A percentile compares a stretch with the other conserved stretches of the same genome.
phyloP scores from a whole-genome alignment of 2,888 invertebrate species.

The Iselma pallidipennis region DNA sequence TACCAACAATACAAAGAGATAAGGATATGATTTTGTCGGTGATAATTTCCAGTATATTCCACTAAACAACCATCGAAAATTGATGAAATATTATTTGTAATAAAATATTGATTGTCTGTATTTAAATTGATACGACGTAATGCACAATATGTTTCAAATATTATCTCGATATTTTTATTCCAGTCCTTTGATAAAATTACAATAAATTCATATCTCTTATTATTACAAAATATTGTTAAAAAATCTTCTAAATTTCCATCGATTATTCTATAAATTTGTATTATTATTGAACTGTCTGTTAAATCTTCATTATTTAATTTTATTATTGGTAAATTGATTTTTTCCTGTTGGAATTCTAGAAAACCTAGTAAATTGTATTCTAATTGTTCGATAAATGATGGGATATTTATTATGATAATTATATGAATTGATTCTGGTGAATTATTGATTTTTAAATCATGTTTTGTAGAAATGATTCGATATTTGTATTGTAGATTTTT shows the following conservation, averaged over 20 bases:
- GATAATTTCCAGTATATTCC: slow-evolving; percentile 22
- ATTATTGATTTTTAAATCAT: slow-evolving; percentile 13
- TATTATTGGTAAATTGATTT: slow-evolving; percentile 20
- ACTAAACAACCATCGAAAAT: slow-evolving; percentile 38
- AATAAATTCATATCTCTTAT: slow-evolving; percentile 34
- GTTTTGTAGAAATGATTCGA: neutral
- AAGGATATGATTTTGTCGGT: neutral
- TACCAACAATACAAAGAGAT: neutral
- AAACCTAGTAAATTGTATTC: slow-evolving; percentile 23
- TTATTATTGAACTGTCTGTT: slow-evolving; percentile 11
- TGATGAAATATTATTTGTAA: slow-evolving; percentile 34
- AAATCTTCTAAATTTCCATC: slow-evolving; percentile 32
- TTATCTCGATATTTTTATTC: slow-evolving; percentile 31
- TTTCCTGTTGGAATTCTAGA: slow-evolving; percentile 15
- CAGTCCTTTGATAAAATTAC: slow-evolving; percentile 32
- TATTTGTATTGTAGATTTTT: neutral
- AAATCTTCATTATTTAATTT: slow-evolving; percentile 23
- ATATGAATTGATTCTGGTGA: slow-evolving; percentile 16
- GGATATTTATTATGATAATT: slow-evolving; percentile 19
- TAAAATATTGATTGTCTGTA: slow-evolving; percentile 30
- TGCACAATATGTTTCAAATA: slow-evolving; percentile 44
- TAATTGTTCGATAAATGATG: slow-evolving; percentile 24
- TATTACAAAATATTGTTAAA: slow-evolving; percentile 31
- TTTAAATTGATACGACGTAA: slow-evolving; percentile 33
- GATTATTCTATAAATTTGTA: slow-evolving; percentile 21